phyloP scores from a whole-genome alignment of 2,113 vertebrate genomes.

The Chiloscyllium plagiosum region DNA sequence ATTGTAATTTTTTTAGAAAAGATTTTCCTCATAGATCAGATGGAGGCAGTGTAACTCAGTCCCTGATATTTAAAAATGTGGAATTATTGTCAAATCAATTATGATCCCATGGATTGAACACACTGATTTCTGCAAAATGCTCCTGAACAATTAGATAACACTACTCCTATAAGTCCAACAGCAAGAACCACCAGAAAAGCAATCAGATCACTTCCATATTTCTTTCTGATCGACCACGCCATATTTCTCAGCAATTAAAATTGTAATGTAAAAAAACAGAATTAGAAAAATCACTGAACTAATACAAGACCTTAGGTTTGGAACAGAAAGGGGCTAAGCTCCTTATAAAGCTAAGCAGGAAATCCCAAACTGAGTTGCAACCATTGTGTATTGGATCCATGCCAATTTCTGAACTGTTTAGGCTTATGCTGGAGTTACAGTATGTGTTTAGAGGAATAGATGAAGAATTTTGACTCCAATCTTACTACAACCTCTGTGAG shows the following conservation, averaged over 20 bases:
- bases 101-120: background rate
- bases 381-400: background rate
- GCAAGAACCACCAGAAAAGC: background rate
- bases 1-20: background rate
- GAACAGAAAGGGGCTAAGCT: background rate
- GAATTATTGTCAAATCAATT: background rate
- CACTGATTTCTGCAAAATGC: background rate
- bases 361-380: background rate
- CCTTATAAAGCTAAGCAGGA: background rate
- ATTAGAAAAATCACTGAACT: background rate
- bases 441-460: background rate
- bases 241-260: background rate
- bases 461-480: background rate
- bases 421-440: background rate
- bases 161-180: background rate
- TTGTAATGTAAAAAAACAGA: background rate
- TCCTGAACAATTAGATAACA: background rate
- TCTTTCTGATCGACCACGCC: background rate
- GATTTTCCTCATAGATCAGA: background rate
- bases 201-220: background rate
- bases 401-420: background rate
- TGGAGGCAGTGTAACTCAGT: background rate
- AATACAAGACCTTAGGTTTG: background rate
- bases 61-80: background rate
- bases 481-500: background rate